Conservation (phyloP, 2,797 vertebrate species). For the Falco cherrug region DNA sequence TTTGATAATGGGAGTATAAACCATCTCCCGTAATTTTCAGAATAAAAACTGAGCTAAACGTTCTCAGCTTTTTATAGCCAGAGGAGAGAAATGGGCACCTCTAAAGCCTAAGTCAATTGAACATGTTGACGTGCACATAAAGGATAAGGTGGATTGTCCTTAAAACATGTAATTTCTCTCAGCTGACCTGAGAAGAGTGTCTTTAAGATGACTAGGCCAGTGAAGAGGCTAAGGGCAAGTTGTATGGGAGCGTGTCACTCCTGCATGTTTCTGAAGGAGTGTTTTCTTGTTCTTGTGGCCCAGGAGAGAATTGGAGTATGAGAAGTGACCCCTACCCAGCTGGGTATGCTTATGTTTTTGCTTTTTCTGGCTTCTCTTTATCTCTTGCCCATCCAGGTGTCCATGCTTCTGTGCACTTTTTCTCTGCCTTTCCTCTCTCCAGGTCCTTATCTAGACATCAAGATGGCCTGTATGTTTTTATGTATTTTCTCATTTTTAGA, state of each 20-base stretch:
- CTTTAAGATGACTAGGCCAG: neutral
- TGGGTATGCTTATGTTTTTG: rapidly evolving
- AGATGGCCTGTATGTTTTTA: neutral
- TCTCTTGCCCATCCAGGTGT: neutral
- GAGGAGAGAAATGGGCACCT: neutral
- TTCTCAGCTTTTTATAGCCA: neutral
- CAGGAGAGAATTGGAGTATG: neutral
- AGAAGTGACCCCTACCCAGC: neutral
- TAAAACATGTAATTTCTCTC: neutral
- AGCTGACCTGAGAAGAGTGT: neutral
- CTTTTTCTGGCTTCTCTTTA: neutral
- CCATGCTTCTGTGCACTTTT: neutral
- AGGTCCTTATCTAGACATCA: neutral
- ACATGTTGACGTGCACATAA: rapidly evolving
- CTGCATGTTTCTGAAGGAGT: rapidly evolving
- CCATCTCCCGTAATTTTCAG: neutral
- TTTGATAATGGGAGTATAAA: neutral
- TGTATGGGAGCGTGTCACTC: rapidly evolving
- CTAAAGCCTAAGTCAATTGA: neutral
- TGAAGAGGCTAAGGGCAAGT: neutral
- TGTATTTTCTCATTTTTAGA: neutral
- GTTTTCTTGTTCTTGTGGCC: neutral
- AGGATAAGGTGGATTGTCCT: neutral
- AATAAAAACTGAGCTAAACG: neutral
- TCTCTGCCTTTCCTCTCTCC: neutral